Percentiles rank a stretch among this genome's conserved stretches.
Conservation (phyloP, 64 coral and sea anemone genomes). For the Pachyseris speciosa region DNA sequence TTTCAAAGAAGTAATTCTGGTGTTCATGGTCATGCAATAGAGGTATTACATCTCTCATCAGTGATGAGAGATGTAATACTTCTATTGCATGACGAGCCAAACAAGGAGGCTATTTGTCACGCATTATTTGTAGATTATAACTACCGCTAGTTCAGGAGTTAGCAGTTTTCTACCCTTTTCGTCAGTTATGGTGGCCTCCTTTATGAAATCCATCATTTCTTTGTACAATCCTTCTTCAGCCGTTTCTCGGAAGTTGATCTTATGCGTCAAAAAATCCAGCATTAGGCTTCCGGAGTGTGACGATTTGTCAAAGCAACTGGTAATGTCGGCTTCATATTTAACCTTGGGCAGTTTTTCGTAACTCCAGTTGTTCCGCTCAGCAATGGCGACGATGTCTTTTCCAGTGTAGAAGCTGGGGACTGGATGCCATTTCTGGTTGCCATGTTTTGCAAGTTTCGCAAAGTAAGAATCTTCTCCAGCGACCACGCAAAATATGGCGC, state of each 20-base stretch:
- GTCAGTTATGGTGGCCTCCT: background rate
- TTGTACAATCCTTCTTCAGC: background rate
- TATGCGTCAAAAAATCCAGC: background rate
- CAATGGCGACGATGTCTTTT: background rate
- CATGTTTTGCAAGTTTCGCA: background rate
- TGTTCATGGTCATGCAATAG: too few relatives aligned
- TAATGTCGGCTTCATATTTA: background rate
- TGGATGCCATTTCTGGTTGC: background rate
- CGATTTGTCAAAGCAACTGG: background rate
- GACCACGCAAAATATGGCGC: slow-evolving; percentile 42
- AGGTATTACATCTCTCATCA: too few relatives aligned
- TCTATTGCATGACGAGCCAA: too few relatives aligned
- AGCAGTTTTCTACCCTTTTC: background rate
- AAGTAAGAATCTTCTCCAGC: background rate
- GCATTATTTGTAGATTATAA: background rate
- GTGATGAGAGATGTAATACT: too few relatives aligned
- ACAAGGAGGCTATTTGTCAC: too few relatives aligned
- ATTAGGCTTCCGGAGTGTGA: background rate
- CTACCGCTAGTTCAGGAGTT: background rate
- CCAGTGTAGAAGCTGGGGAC: background rate
- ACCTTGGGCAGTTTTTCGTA: background rate
- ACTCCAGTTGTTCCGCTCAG: slow-evolving; percentile 3
- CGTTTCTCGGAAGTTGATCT: background rate
- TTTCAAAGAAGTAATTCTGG: too few relatives aligned
- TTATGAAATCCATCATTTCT: background rate